These are phyloP conservation scores for Osmerus eperlanus DNA, from an alignment of 2,113 vertebrate species.

Conservation along the genomic window DNA sequence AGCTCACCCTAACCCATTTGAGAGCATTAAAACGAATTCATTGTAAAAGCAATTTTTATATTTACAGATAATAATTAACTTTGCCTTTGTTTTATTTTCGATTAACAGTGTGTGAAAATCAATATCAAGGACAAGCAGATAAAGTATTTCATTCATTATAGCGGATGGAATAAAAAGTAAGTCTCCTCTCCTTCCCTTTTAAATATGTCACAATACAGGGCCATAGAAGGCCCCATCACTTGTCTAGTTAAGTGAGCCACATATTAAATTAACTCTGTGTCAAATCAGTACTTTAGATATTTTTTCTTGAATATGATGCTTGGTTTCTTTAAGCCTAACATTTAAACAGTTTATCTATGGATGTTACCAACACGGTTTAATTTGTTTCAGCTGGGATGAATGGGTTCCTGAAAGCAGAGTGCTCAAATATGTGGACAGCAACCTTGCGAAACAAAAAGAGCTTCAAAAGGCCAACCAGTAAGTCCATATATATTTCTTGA, in stretches of 20 bases:
- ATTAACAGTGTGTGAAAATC: slow-evolving; percentile 93
- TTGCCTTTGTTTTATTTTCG: not conserved
- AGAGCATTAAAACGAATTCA: not conserved
- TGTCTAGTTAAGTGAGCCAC: not conserved
- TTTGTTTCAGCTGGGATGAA: slow-evolving; percentile 91
- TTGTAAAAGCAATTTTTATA: not conserved
- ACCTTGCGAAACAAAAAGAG: slow-evolving; percentile 98
- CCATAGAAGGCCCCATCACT: not conserved
- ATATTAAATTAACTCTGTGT: not conserved
- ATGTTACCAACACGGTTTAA: not conserved
- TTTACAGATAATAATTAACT: too few species aligned
- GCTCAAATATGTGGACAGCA: slow-evolving; percentile 99
- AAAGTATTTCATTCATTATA: slow-evolving; percentile 99
- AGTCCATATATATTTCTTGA: slow-evolving; percentile 56
- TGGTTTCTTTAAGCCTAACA: not conserved
- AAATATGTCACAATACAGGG: not conserved
- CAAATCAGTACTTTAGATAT: too few species aligned
- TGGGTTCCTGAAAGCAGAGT: slow-evolving; percentile 99
- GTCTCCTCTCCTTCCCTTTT: slow-evolving; percentile 45
- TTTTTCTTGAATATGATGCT: not conserved
- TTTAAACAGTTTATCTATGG: not conserved
- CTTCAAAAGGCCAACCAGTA: slow-evolving; percentile 99
- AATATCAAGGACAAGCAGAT: slow-evolving; percentile 99
- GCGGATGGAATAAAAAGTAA: slow-evolving; percentile 99
- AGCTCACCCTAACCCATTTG: not conserved